These are phyloP conservation scores for Epinotia ramella DNA, from an alignment of 2,888 invertebrate genomes.

Conservation along the genomic window DNA sequence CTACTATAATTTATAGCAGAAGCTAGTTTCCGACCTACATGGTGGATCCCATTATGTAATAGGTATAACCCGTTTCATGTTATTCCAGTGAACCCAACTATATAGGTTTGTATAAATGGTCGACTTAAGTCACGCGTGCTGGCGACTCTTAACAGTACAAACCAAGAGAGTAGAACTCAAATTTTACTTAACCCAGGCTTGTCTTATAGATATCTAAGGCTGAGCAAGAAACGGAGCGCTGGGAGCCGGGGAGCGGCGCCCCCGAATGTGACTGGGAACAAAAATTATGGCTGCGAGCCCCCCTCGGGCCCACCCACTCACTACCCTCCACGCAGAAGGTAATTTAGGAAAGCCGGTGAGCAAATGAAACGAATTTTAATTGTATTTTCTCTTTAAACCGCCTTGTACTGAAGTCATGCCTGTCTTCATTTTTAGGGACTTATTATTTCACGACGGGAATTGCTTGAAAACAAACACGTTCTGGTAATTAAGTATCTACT, in stretches of 20 bases:
- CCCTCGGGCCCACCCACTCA: constrained; percentile 47
- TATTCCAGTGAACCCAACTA: too few relatives aligned
- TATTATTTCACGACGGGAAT: constrained; percentile 21
- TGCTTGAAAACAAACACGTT: constrained; percentile 17
- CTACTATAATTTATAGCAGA: too few relatives aligned
- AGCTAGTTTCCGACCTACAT: too few relatives aligned
- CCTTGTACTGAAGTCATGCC: constrained; percentile 40
- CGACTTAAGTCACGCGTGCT: too few relatives aligned
- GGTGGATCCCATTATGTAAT: too few relatives aligned
- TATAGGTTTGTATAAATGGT: too few relatives aligned
- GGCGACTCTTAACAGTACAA: background rate
- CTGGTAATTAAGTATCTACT: constrained; percentile 3
- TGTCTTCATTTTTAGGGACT: constrained; percentile 31
- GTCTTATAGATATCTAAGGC: constrained; percentile 2
- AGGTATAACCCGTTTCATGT: too few relatives aligned
- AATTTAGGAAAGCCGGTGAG: constrained; percentile 58
- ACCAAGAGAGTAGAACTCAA: background rate
- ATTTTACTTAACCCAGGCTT: constrained; percentile 14
- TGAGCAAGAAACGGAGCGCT: constrained; percentile 46
- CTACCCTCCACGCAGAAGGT: constrained; percentile 51
- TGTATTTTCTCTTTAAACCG: constrained; percentile 48
- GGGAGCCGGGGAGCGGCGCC: constrained; percentile 52
- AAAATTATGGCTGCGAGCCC: constrained; percentile 60
- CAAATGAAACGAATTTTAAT: constrained; percentile 58
- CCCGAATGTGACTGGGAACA: constrained; percentile 60